Percentiles rank a stretch among this genome's conserved stretches.
Conservation (phyloP, 2,797 vertebrate genomes). For the Micropoecilia bifurca region DNA sequence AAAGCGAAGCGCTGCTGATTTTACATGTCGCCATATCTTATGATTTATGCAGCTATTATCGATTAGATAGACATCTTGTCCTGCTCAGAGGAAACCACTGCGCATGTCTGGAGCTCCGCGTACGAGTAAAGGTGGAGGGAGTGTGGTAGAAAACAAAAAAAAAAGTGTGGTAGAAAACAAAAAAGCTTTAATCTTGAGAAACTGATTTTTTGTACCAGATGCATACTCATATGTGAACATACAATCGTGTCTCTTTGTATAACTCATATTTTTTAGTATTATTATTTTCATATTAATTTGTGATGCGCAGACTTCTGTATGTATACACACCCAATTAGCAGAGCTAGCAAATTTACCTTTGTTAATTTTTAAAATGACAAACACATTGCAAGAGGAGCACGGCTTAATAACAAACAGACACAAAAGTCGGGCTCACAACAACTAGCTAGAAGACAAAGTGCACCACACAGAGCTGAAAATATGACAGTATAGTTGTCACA, state of each 20-base stretch:
- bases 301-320: background rate
- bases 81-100: too few species aligned
- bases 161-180: background rate
- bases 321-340: background rate
- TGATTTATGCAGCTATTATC: too few species aligned
- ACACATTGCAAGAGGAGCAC: background rate
- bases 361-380: background rate
- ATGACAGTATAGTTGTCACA: slow-evolving; percentile 41
- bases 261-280: background rate
- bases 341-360: background rate
- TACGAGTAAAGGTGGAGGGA: too few species aligned
- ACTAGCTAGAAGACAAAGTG: slow-evolving; percentile 13
- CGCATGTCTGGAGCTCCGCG: too few species aligned
- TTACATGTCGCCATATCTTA: too few species aligned
- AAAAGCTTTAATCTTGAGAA: background rate
- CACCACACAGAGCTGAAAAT: slow-evolving; percentile 26
- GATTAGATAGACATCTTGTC: too few species aligned
- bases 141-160: background rate
- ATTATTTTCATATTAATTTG: background rate
- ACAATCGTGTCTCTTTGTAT: background rate
- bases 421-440: background rate
- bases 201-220: background rate
- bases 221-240: too few species aligned
- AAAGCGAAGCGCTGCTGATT: too few species aligned
- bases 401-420: slow-evolving; percentile 6